Conservation (phyloP, 1,140 invertebrate genomes). For the Drosophila baimaii region DNA sequence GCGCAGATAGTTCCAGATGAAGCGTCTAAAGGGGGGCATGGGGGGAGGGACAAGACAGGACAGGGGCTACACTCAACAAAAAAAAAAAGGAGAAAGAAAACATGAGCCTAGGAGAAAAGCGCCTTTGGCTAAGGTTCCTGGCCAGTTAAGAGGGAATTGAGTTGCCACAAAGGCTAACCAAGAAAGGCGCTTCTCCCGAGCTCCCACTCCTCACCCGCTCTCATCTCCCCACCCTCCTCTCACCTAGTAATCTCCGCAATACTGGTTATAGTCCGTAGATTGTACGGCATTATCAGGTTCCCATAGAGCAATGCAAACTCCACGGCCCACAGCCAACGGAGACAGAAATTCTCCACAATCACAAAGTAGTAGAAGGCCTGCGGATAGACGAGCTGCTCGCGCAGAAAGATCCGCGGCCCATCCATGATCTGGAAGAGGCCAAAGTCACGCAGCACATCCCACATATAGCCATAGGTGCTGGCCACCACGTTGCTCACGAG, state of each 20-base stretch:
- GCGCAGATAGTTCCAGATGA: slow-evolving; percentile 77
- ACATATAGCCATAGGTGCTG: slow-evolving; percentile 93
- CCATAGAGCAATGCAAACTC: slow-evolving; percentile 92
- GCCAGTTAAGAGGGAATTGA: background rate
- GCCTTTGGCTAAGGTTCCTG: background rate
- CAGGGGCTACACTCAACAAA: background rate
- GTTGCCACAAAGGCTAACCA: background rate
- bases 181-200: background rate
- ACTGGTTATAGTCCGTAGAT: slow-evolving; percentile 55
- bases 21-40: slow-evolving; percentile 59
- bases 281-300: slow-evolving; percentile 50
- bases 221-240: too few species aligned
- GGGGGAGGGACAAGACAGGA: background rate
- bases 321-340: slow-evolving; percentile 96
- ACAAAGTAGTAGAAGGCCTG: slow-evolving; percentile 97
- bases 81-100: background rate
- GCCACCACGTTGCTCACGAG: slow-evolving; percentile 90
- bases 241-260: slow-evolving; percentile 75
- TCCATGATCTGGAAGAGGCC: slow-evolving; percentile 93
- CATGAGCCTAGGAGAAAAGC: background rate
- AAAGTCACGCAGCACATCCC: slow-evolving; percentile 99
- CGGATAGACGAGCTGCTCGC: slow-evolving; percentile 91
- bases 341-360: slow-evolving; percentile 96
- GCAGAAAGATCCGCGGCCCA: slow-evolving; percentile 90
- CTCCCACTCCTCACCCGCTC: too few species aligned